phyloP scores from a whole-genome alignment of 92 coral and sea anemone genomes.

The Porites lobata region DNA sequence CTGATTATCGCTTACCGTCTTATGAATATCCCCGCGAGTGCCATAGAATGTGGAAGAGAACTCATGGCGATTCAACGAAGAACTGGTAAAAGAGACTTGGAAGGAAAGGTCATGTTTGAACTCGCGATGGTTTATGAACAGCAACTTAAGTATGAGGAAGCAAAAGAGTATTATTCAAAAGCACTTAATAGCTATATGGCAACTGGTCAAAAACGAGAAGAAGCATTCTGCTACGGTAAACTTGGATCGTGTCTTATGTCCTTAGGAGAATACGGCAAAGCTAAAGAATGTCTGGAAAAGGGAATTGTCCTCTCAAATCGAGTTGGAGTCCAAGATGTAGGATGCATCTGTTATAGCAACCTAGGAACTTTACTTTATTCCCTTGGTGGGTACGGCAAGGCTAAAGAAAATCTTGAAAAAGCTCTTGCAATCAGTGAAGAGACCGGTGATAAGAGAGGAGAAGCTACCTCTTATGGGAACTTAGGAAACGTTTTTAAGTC shows the following conservation, averaged over 20 bases:
- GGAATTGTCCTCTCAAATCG: not conserved
- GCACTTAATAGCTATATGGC: not conserved
- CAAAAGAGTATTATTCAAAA: not conserved
- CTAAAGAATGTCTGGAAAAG: not conserved
- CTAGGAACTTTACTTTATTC: not conserved
- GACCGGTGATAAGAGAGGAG: not conserved
- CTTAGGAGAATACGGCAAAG: not conserved
- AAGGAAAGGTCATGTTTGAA: not conserved
- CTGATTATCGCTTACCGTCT: not conserved
- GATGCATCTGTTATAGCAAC: not conserved
- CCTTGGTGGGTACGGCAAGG: not conserved
- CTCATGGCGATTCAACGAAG: not conserved
- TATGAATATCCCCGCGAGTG: not conserved
- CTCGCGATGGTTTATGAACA: not conserved
- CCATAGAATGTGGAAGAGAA: not conserved
- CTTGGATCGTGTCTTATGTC: not conserved
- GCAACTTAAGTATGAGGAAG: not conserved
- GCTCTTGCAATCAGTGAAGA: not conserved
- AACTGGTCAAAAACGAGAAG: not conserved
- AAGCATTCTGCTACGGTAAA: not conserved
- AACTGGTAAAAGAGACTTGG: not conserved
- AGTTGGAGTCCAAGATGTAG: not conserved
- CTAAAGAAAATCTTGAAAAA: not conserved
- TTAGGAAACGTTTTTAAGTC: not conserved
- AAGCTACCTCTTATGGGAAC: not conserved